Percentiles rank a stretch among this genome's conserved stretches.
Evolutionary conservation across 1,140 invertebrate species (phyloP).

Genomic region (Capitella teleta): DNA sequence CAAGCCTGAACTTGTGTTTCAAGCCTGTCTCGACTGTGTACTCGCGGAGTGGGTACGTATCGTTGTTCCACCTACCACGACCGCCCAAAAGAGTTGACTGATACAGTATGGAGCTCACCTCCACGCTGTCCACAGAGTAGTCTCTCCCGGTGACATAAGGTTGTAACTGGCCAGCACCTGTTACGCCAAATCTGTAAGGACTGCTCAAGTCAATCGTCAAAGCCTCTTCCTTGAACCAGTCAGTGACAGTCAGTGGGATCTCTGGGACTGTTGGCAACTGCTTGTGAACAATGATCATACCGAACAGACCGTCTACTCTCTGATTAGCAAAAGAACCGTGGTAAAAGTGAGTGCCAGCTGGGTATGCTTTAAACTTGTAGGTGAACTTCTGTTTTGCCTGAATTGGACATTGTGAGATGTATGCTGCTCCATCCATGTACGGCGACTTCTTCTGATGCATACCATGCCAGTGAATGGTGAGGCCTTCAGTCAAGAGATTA

Average conservation of each 20-base stretch:
- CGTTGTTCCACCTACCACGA: background rate
- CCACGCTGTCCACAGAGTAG: no score
- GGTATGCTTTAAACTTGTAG: slow-evolving; percentile 13
- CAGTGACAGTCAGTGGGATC: no score
- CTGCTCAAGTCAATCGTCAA: no score
- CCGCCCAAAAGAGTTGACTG: background rate
- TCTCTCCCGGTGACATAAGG: no score
- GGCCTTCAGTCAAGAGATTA: background rate
- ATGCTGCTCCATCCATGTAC: slow-evolving; percentile 17
- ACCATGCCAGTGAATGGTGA: slow-evolving; percentile 9
- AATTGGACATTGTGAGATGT: slow-evolving; percentile 16
- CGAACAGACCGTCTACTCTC: slow-evolving; percentile 1
- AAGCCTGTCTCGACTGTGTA: background rate
- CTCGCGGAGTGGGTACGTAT: background rate
- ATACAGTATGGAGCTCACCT: no score
- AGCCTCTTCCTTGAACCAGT: no score
- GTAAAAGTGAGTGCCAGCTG: slow-evolving; percentile 5
- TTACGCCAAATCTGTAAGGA: no score
- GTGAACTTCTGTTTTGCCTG: slow-evolving; percentile 17
- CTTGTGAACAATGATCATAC: slow-evolving; percentile 7
- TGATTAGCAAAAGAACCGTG: background rate
- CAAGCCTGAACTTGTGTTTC: background rate
- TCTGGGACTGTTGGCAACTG: no score
- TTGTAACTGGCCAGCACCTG: no score
- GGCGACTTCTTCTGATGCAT: background rate